These are phyloP conservation scores for Stomorhina lunata DNA, from an alignment of 2,888 invertebrate genomes.

Conservation along the genomic window DNA sequence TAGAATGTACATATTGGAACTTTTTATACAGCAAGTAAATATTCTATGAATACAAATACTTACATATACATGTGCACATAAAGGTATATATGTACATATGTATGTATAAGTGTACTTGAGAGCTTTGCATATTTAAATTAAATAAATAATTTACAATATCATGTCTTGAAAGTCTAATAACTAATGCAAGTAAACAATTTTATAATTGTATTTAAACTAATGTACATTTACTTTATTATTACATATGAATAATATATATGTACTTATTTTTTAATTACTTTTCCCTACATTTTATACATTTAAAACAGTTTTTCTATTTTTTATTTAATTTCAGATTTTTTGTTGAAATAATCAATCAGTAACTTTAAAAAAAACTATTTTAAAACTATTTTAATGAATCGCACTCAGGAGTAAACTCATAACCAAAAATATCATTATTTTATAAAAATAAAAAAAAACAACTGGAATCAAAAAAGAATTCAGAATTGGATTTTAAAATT, in stretches of 20 bases:
- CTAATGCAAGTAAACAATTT: no score
- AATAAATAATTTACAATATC: neutral
- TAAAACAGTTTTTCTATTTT: no score
- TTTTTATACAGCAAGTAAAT: no score
- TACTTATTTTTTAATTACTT: no score
- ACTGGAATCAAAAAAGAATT: neutral
- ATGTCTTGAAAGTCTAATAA: neutral
- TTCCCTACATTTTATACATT: no score
- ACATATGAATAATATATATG: no score
- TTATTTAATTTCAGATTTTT: slow-evolving; percentile 17
- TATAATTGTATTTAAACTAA: no score
- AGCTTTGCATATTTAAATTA: neutral
- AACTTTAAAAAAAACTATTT: neutral
- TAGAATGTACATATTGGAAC: no score
- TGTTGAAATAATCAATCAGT: neutral
- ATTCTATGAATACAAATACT: neutral
- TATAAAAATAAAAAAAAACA: no score
- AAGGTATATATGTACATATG: neutral
- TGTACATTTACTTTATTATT: no score
- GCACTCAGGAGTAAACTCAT: neutral
- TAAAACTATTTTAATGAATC: neutral
- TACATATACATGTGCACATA: neutral
- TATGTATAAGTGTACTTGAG: neutral
- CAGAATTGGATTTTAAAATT: neutral
- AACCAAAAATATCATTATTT: neutral